Base-by-base conservation (phyloP, 2,797 vertebrate species). In the Serranus cabrilla region DNA sequence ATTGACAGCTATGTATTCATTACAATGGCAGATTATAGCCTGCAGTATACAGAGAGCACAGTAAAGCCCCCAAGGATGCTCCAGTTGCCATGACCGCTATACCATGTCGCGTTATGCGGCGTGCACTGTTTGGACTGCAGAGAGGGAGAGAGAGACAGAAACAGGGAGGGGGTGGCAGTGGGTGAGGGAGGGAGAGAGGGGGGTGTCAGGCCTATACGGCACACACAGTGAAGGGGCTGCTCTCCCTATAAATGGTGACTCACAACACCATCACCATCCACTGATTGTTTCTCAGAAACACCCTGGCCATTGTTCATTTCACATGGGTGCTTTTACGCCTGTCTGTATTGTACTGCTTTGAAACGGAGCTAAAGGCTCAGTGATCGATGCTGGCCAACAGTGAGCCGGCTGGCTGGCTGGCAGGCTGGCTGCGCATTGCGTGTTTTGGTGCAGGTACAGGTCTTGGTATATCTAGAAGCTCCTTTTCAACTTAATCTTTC, bases 221-320 rank as follows among this genome's bases (percentile, higher is more conserved):
- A 73, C 60, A 63, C 74, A 51, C 61, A 45, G 43, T 71, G 60
- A 73, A 50, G 58, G 71, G 67, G 47, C 17, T 17, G 61, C 68
- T 59, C 69, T 76, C 37, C 56, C 49, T 50, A 60, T 82, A 82
- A 79, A 83, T 37, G 80, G 88, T 89, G 91, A 90, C 80, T 92
- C 86, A 90, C 79, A 63, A 58, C 66, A 71, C 39, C 46, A 64
- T 83, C 84, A 42, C 66, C 75, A 5, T 63, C 54, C 70, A 0
- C 59, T 81, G 82, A 85, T 85, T 88, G 87, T 87, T 82, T 79
- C 71, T 49, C 58, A 62, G 73, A 82, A 83, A 83, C 80, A 76
- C 56, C 23, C 39, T 11, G 72, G 55, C 59, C 50, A 27, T 87
- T 85, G 72, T 84, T 87, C 67, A 27, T 61, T 49, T 62, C 71